Conservation (phyloP, 2,113 vertebrate genomes). For the Bombycilla garrulus region DNA sequence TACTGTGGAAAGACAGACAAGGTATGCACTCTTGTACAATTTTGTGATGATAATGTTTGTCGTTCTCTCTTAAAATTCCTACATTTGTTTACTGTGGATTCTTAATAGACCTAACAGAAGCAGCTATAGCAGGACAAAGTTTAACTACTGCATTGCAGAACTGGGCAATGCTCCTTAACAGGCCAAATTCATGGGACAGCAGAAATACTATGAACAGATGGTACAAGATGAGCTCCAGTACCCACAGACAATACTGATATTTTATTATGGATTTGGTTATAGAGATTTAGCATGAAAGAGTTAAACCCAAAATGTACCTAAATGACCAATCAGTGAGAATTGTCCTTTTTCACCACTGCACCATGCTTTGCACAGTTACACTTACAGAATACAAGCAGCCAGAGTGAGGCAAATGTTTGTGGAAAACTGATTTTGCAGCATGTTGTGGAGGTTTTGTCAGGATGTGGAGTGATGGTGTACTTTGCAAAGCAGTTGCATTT, state of each 20-base stretch:
- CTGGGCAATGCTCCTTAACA: neutral
- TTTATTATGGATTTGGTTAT: neutral
- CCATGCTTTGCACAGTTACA: neutral
- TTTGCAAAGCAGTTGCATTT: neutral
- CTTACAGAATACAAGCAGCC: neutral
- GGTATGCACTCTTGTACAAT: neutral
- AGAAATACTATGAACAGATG: constrained; percentile 55
- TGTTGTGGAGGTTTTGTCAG: neutral
- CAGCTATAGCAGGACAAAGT: neutral
- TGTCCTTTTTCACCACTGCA: neutral
- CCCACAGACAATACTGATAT: constrained; percentile 6
- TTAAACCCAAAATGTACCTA: neutral
- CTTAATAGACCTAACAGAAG: neutral
- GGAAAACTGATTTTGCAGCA: neutral
- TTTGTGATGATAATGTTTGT: neutral
- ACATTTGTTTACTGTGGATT: neutral
- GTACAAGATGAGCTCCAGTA: constrained; percentile 42
- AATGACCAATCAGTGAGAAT: neutral
- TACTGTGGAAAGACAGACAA: neutral
- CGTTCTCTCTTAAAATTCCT: neutral
- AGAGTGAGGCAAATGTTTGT: neutral
- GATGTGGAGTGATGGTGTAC: neutral
- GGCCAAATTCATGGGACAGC: constrained; percentile 58
- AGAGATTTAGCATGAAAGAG: neutral
- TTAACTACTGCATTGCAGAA: neutral